Conservation (phyloP, 2,113 vertebrate genomes). For the Octodon degus region DNA sequence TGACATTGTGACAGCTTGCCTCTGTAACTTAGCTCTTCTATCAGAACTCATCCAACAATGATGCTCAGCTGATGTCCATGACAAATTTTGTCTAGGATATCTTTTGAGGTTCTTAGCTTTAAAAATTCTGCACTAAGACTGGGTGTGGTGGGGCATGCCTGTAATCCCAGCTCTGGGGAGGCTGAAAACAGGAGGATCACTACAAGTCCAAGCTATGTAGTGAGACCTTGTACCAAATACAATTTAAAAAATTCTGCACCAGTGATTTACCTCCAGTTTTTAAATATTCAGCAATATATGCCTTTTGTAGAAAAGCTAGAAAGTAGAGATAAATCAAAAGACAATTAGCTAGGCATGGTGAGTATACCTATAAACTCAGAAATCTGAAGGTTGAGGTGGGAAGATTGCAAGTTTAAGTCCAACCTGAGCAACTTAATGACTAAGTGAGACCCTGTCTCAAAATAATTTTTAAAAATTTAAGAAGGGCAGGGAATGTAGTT, state of each 20-base stretch:
- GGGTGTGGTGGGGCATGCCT: too few relatives aligned
- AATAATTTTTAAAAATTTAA: neutral
- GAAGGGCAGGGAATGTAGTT: neutral
- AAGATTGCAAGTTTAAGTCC: neutral
- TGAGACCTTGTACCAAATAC: too few relatives aligned
- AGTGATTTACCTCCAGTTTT: neutral
- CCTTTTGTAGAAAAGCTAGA: neutral
- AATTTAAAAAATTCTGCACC: neutral
- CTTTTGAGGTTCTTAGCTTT: neutral
- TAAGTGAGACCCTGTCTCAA: neutral
- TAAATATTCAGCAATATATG: neutral
- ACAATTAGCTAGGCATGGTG: neutral
- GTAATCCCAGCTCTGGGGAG: too few relatives aligned
- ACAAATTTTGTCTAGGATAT: neutral
- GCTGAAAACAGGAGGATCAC: too few relatives aligned
- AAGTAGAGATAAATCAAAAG: neutral
- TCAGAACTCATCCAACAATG: neutral
- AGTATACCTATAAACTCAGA: neutral
- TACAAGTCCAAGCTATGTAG: too few relatives aligned
- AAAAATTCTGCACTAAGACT: neutral
- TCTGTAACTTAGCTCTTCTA: too few relatives aligned
- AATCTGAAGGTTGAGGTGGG: neutral
- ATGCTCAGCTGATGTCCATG: neutral
- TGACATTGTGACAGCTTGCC: neutral
- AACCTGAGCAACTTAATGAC: neutral